These are phyloP conservation scores for Plestiodon gilberti DNA, from an alignment of 2,113 vertebrate species.

Conservation along the genomic window DNA sequence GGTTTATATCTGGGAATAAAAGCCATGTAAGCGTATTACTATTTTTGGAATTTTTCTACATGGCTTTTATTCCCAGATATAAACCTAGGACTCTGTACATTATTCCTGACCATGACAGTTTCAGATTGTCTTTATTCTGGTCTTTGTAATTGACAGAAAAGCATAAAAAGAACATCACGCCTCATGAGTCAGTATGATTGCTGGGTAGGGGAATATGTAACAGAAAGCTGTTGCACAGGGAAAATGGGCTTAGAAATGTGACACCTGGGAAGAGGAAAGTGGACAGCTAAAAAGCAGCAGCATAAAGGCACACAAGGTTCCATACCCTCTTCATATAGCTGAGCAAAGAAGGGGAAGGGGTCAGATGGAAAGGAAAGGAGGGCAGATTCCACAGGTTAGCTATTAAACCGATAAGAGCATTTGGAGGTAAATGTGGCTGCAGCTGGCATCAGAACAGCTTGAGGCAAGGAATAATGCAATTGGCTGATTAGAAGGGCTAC, in stretches of 20 bases:
- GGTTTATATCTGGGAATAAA: too few relatives aligned
- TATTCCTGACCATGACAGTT: too few relatives aligned
- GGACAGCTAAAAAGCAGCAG: not conserved
- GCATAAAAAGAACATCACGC: not conserved
- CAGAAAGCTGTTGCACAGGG: not conserved
- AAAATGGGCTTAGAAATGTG: not conserved
- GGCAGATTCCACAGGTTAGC: not conserved
- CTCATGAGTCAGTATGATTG: not conserved
- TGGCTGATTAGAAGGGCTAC: not conserved
- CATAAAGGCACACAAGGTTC: not conserved
- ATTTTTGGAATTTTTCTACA: too few relatives aligned
- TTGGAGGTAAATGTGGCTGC: not conserved
- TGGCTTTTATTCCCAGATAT: too few relatives aligned
- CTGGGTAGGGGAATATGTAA: not conserved
- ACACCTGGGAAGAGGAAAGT: constrained; percentile 3
- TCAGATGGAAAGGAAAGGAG: not conserved
- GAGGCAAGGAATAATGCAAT: not conserved
- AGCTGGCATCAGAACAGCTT: not conserved
- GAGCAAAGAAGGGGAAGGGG: accelerated
- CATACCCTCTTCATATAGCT: accelerated
- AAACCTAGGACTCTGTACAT: too few relatives aligned
- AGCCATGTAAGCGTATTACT: too few relatives aligned
- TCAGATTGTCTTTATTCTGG: too few relatives aligned
- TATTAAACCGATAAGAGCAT: not conserved
- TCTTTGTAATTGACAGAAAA: constrained; percentile 6